Base-by-base conservation (phyloP, 2,888 invertebrate genomes). In the Melolontha melolontha region DNA sequence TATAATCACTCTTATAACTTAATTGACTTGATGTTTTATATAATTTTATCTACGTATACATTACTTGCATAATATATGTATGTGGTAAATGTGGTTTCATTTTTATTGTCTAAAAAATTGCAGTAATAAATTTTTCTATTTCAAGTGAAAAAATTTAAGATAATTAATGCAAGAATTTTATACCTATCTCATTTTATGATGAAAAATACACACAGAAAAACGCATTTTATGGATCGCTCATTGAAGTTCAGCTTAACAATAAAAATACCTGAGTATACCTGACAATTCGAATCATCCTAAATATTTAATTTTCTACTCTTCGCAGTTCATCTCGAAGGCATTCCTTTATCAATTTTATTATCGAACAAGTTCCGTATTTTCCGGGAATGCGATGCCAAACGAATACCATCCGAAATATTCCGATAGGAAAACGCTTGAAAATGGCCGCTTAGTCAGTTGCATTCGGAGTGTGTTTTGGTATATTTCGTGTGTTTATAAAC, bases 361-460 rank as follows among this genome's bases (percentile, higher is more conserved):
- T 67, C 62, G 66, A 67, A 44, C 52, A 65, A 51, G 42, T 59
- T 67, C 62, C 66, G 51, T 41, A 41, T 67, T 62, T 67, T 59
- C 66, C 66, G 66, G 34, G 66, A 67, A 44, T 42, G n/a, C 66
- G 66, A 52, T 29, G n/a, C 5, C 14, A 12, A 1, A 27, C 66
- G 66, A 29, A 40, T 17, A 11, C 14, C 39, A 10, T 59, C 2
- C 66, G 66, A 62, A 49, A 27, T 39, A 22, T 10, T 51, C 66
- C 66, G 66, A 49, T 7, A 12, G 16, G 52, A 62, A 67, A 59
- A 57, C 49, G 57, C 59, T 67, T 67, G 66, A 67, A 67, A 51
- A 67, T 67, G 66, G 66, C 66, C 17, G 66, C 66, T 44, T 59
- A 62, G 41, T 49, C 42, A 67, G 66, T 59, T 52, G 51, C 62